Conservation (phyloP, 2,113 vertebrate species). For the Ctenodactylus gundi region DNA sequence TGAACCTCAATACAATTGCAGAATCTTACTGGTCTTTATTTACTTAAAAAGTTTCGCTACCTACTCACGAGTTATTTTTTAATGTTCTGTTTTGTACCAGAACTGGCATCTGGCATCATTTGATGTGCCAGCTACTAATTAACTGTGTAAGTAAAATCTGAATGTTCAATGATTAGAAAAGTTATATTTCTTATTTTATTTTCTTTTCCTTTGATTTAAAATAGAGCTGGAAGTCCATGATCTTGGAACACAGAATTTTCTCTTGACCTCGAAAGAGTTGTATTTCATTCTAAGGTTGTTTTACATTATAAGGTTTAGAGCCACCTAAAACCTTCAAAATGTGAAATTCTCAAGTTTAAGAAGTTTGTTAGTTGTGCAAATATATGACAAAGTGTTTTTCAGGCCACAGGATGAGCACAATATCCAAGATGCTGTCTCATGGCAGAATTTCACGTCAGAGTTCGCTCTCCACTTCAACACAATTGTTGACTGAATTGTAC, state of each 20-base stretch:
- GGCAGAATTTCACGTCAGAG: slow-evolving; percentile 4
- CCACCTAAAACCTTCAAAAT: background rate
- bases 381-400: background rate
- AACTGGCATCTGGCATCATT: slow-evolving; percentile 57
- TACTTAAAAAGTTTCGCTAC: slow-evolving; percentile 56
- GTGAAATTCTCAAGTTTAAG: slow-evolving; percentile 34
- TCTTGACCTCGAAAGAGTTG: slow-evolving; percentile 49
- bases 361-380: slow-evolving; percentile 32
- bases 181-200: slow-evolving; percentile 55
- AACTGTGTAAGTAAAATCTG: slow-evolving; percentile 63
- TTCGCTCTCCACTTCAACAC: slow-evolving; percentile 9
- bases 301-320: slow-evolving; percentile 31
- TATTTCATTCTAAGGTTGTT: slow-evolving; percentile 33
- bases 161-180: slow-evolving; percentile 69
- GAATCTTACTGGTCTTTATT: slow-evolving; percentile 43
- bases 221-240: background rate
- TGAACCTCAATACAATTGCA: slow-evolving; percentile 24
- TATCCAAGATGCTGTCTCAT: background rate
- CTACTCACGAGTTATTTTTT: slow-evolving; percentile 55
- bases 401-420: background rate
- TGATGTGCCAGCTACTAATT: slow-evolving; percentile 74
- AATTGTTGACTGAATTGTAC: slow-evolving; percentile 66
- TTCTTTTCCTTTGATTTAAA: slow-evolving; percentile 64
- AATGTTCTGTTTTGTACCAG: slow-evolving; percentile 56
- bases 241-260: slow-evolving; percentile 27